These are phyloP conservation scores for Stegodyphus mimosarum DNA, from an alignment of 1,140 invertebrate species.

Conservation along the genomic window DNA sequence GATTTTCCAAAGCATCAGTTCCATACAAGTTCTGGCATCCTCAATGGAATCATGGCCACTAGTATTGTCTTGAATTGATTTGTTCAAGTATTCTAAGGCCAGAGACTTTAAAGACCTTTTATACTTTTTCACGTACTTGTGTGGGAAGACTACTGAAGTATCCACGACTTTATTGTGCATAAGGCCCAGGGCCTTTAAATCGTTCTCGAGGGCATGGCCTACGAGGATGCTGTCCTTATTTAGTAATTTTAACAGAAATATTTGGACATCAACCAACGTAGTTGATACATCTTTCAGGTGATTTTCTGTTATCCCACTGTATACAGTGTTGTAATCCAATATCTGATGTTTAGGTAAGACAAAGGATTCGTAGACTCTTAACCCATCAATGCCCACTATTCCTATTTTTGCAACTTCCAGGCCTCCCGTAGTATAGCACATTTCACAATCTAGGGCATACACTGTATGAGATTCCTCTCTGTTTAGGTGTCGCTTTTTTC, in stretches of 20 bases:
- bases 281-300: background rate
- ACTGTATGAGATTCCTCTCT: constrained; percentile 67
- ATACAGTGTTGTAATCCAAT: background rate
- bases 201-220: background rate
- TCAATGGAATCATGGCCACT: constrained; percentile 62
- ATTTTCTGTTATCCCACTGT: background rate
- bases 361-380: background rate
- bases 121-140: background rate
- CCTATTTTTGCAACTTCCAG: background rate
- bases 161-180: background rate
- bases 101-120: background rate
- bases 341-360: background rate
- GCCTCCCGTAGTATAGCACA: background rate
- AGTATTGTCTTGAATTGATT: background rate
- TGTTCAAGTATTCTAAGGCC: background rate
- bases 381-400: background rate
- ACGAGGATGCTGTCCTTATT: background rate
- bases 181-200: background rate
- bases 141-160: background rate
- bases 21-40: constrained; percentile 4
- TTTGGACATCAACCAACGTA: background rate
- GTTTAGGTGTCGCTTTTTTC: background rate
- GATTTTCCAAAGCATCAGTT: constrained; percentile 47
- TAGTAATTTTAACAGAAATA: background rate
- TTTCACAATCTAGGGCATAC: constrained; percentile 69